Evolutionary conservation across 2,797 vertebrate species (phyloP), one percentile per base, ranked within the genome.

Genomic region (Danio choprae): DNA sequence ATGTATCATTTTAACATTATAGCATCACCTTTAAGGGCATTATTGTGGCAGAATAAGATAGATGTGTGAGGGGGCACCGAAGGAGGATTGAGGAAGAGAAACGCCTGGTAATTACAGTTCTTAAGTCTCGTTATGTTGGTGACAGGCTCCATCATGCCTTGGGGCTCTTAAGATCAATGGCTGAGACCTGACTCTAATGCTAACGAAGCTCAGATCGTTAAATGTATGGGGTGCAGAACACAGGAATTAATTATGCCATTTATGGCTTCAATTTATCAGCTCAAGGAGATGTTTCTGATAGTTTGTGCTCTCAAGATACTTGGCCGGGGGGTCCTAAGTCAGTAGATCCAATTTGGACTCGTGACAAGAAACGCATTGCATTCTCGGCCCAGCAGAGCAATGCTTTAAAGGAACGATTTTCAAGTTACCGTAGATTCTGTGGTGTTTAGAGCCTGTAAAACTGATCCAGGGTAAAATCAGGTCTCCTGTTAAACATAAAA

Each of bases 201-300:
- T 88, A 92, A 93, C 87, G 51, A 89, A 90, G 87, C 18, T 81
- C 81, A 86, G 84, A 87, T 89, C 91, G 89, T 92, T 93, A 90
- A 91, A 92, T 87, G 88, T 91, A 91, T 81, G 81, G 29, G 87
- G 85, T 89, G 87, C 90, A 69, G 87, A 88, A 87, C 87, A 90
- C 86, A 86, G 88, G 81, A 87, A 89, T 90, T 90, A 90, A 93
- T 92, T 92, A 74, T 85, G 87, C 87, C 87, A 87, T 93, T 90
- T 92, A 93, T 89, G 89, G 84, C 86, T 62, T 84, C 89, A 91
- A 92, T 93, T 91, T 89, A 92, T 93, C 89, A 81, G 60, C 88
- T 77, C 83, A 64, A 82, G 82, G 83, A 88, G 87, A 78, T 69
- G 43, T 50, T 78, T 78, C 55, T 69, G 76, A 78, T 69, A 58